Evolutionary conservation across 2,113 vertebrate genomes (phyloP).

Genomic region (Pungitius pungitius): DNA sequence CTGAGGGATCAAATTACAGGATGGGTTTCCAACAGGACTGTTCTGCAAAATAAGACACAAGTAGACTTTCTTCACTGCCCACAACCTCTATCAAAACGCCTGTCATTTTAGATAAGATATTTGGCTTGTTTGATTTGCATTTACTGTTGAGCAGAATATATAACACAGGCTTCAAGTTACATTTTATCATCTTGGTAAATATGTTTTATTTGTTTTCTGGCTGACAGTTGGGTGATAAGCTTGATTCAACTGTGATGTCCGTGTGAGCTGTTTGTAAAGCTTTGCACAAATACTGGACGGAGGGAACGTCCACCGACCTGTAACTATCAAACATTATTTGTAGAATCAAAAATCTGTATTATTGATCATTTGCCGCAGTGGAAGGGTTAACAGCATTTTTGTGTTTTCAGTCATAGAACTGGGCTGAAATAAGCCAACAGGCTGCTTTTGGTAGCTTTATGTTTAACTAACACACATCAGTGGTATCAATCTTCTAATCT

Average conservation of each 20-base stretch:
- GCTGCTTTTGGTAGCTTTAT: not conserved
- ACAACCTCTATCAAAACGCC: not conserved
- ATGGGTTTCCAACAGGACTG: not conserved
- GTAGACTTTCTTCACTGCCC: constrained; percentile 4
- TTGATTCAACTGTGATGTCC: not conserved
- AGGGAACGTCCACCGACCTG: not conserved
- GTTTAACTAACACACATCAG: not conserved
- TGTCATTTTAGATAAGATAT: not conserved
- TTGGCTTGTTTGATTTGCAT: not conserved
- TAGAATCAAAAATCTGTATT: not conserved
- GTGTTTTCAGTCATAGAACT: not conserved
- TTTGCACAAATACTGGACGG: not conserved
- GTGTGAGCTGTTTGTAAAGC: not conserved
- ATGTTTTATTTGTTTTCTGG: not conserved
- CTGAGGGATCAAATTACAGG: constrained; percentile 18
- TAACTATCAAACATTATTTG: not conserved
- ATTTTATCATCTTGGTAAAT: not conserved
- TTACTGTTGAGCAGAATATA: not conserved
- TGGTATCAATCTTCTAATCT: not conserved
- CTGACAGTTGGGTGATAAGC: not conserved
- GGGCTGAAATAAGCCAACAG: not conserved
- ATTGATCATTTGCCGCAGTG: not conserved
- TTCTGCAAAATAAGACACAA: constrained; percentile 13
- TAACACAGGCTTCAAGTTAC: not conserved
- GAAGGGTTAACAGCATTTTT: not conserved